Evolutionary conservation across 2,113 vertebrate species (phyloP).

Genomic region (Zeus faber): DNA sequence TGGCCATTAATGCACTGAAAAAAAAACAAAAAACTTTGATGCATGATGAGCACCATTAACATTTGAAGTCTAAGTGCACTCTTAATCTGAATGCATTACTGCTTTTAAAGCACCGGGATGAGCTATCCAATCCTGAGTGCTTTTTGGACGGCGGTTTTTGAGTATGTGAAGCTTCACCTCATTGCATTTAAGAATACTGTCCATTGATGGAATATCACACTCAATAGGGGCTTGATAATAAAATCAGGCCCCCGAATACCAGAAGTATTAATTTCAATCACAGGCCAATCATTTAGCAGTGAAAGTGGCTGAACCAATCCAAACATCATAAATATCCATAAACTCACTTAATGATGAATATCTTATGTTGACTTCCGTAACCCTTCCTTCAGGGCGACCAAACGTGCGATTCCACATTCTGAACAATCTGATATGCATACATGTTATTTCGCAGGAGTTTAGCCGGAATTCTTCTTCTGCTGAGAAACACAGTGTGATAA

Average conservation of each 20-base stretch:
- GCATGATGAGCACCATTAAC: slow-evolving; percentile 16
- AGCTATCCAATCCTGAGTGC: slow-evolving; percentile 18
- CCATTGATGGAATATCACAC: background rate
- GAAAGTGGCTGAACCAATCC: background rate
- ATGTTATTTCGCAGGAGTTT: no score
- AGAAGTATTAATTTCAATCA: background rate
- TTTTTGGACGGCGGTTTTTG: slow-evolving; percentile 12
- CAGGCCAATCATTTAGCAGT: background rate
- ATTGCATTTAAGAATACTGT: slow-evolving; percentile 14
- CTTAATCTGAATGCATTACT: slow-evolving; percentile 18
- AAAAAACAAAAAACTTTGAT: slow-evolving; percentile 39
- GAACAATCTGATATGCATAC: no score
- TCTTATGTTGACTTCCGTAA: no score
- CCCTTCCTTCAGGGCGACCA: no score
- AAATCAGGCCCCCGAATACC: background rate
- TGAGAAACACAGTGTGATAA: no score
- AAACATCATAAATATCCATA: no score
- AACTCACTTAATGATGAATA: no score
- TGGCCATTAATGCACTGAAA: slow-evolving; percentile 23
- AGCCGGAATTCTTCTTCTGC: no score
- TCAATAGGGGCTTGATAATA: background rate
- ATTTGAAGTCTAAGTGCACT: slow-evolving; percentile 24
- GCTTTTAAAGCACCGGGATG: slow-evolving; percentile 15
- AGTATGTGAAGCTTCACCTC: slow-evolving; percentile 17
- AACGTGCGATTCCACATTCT: no score